Percentiles rank a stretch among this genome's conserved stretches.
These are phyloP conservation scores for Itoplectis maculator DNA, from an alignment of 2,888 invertebrate species.

Conservation along the genomic window DNA sequence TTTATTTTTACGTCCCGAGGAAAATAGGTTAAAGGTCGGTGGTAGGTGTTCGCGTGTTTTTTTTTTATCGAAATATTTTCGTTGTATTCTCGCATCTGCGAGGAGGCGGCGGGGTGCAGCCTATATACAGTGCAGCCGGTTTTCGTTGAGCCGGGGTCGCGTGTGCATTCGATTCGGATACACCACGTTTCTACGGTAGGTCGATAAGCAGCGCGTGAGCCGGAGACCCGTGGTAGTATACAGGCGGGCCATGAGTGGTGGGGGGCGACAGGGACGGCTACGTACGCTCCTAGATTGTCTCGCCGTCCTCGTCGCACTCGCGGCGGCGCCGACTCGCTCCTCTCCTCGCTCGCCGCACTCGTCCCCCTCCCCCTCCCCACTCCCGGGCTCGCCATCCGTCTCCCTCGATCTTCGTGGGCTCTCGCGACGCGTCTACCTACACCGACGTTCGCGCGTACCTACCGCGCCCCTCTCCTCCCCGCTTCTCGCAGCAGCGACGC, in stretches of 20 bases:
- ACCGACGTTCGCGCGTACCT: constrained; percentile 37
- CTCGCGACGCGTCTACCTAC: constrained; percentile 45
- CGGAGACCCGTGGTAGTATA: neutral
- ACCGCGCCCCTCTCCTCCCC: constrained; percentile 40
- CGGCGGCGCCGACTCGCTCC: constrained; percentile 12
- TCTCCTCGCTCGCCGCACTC: constrained; percentile 20
- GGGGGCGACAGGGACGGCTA: constrained; percentile 52
- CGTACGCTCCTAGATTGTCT: constrained; percentile 62
- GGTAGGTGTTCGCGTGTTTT: neutral
- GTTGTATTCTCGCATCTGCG: neutral
- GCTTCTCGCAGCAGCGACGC: constrained; percentile 40
- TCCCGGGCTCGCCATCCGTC: constrained; percentile 28
- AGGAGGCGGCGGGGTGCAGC: neutral
- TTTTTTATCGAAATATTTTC: neutral
- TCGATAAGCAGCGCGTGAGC: constrained; percentile 54
- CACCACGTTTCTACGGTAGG: constrained; percentile 53
- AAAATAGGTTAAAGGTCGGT: neutral
- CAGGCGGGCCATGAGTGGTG: no score
- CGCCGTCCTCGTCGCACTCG: constrained; percentile 48
- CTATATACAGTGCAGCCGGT: constrained; percentile 21
- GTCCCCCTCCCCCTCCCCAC: neutral
- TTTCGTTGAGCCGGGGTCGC: constrained; percentile 40
- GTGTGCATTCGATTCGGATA: constrained; percentile 45
- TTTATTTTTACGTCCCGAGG: neutral
- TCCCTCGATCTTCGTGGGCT: constrained; percentile 51